phyloP scores from a whole-genome alignment of 2,888 invertebrate genomes.

The Nephrotoma guestfalica region DNA sequence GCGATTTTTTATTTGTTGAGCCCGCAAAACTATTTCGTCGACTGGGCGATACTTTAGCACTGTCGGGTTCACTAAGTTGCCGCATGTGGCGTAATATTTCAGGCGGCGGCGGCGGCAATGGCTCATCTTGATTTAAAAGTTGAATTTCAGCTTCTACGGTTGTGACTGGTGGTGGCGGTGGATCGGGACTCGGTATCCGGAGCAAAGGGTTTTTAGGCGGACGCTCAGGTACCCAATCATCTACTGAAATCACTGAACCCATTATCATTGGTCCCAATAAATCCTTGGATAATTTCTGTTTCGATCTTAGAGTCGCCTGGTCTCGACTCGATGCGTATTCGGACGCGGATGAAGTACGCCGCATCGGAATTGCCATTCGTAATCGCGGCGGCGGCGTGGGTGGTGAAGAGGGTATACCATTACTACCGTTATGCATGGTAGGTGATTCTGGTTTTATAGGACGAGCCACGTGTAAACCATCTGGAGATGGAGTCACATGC shows the following conservation, averaged over 20 bases:
- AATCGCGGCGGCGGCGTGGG: slow-evolving; percentile 30
- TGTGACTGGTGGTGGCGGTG: slow-evolving; percentile 28
- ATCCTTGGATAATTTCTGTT: slow-evolving; percentile 22
- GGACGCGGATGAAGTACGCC: slow-evolving; percentile 50
- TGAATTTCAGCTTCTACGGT: slow-evolving; percentile 22
- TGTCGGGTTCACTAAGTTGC: slow-evolving; percentile 13
- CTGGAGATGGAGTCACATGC: neutral
- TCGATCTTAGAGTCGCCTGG: slow-evolving; percentile 19
- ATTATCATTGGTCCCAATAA: slow-evolving; percentile 45
- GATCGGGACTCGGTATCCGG: slow-evolving; percentile 33
- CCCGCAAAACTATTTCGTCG: slow-evolving; percentile 33
- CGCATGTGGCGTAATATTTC: slow-evolving; percentile 24
- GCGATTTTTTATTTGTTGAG: slow-evolving; percentile 24
- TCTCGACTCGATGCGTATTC: slow-evolving; percentile 41
- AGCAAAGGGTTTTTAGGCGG: slow-evolving; percentile 62
- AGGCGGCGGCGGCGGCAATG: slow-evolving; percentile 32
- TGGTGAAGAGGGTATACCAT: slow-evolving; percentile 14
- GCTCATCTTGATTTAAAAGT: slow-evolving; percentile 23
- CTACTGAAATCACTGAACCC: slow-evolving; percentile 45
- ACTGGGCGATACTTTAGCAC: slow-evolving; percentile 26
- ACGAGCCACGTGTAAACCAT: neutral
- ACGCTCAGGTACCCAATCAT: slow-evolving; percentile 57
- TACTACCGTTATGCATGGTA: neutral
- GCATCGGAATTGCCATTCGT: slow-evolving; percentile 18
- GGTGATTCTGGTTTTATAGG: neutral